Percentiles rank a stretch among this genome's conserved stretches.
Evolutionary conservation across 2,888 invertebrate species (phyloP).

Genomic region (Trissoscelio sp.): DNA sequence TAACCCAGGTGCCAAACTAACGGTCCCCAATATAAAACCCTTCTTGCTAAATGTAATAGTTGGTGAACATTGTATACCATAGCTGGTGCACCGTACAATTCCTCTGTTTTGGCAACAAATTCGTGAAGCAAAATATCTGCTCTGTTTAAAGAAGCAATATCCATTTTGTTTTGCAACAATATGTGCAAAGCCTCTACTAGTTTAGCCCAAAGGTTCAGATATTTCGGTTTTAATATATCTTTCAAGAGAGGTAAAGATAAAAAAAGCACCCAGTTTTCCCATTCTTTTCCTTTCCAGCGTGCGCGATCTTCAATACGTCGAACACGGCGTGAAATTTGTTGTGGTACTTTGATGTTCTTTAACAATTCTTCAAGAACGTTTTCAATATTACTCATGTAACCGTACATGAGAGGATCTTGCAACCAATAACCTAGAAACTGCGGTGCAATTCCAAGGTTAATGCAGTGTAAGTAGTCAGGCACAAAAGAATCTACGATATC

Average conservation of each 20-base stretch:
- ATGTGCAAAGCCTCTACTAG: conserved; percentile 60
- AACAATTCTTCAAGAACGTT: background rate
- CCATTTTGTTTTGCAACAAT: conserved; percentile 51
- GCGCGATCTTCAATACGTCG: conserved; percentile 4
- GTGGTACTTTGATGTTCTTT: conserved; percentile 3
- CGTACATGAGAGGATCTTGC: background rate
- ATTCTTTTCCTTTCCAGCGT: conserved; percentile 14
- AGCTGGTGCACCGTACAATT: conserved; percentile 53
- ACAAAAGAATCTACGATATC: conserved; percentile 48
- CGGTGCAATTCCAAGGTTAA: conserved; percentile 41
- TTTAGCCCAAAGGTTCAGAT: conserved; percentile 61
- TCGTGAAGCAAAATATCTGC: conserved; percentile 25
- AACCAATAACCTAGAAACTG: conserved; percentile 44
- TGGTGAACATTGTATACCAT: conserved; percentile 66
- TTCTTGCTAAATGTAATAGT: conserved; percentile 61
- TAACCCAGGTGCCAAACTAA: conserved; percentile 26
- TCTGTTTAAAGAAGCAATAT: background rate
- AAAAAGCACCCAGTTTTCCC: conserved; percentile 29
- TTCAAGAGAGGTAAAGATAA: conserved; percentile 60
- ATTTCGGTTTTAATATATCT: conserved; percentile 42
- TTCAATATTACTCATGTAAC: conserved; percentile 15
- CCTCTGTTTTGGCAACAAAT: conserved; percentile 1
- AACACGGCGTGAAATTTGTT: background rate
- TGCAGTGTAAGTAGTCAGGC: conserved; percentile 57
- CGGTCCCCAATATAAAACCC: conserved; percentile 70